These are phyloP conservation scores for Drosophila santomea DNA, from an alignment of 1,140 invertebrate genomes.

Conservation along the genomic window DNA sequence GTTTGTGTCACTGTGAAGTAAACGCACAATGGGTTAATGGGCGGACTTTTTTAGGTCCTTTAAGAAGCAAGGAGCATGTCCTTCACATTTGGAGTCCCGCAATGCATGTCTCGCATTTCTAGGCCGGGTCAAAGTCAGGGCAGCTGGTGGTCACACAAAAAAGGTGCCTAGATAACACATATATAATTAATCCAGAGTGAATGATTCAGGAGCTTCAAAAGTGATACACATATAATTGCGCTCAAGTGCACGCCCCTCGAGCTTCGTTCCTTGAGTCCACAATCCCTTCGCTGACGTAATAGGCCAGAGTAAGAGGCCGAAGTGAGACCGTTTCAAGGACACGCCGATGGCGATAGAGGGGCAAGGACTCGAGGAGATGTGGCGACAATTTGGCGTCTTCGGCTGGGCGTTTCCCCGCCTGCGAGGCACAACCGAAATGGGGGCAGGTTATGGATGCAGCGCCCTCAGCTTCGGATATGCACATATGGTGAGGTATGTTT, in stretches of 20 bases:
- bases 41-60: too few species aligned
- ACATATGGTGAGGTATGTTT: not conserved
- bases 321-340: conserved; percentile 66
- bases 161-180: not conserved
- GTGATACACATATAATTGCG: not conserved
- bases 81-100: too few species aligned
- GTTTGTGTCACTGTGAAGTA: too few species aligned
- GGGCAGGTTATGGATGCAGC: conserved; percentile 14
- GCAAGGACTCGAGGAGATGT: conserved; percentile 3
- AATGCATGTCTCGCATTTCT: too few species aligned
- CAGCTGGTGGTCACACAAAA: not conserved
- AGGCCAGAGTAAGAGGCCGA: conserved; percentile 66
- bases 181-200: not conserved
- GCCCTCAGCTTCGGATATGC: not conserved
- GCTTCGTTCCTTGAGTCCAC: conserved; percentile 2
- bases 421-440: conserved; percentile 21
- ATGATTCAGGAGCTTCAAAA: not conserved
- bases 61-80: too few species aligned
- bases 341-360: conserved; percentile 4
- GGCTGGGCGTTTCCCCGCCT: conserved; percentile 6
- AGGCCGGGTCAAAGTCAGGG: too few species aligned
- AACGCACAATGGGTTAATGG: too few species aligned
- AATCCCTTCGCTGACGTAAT: conserved; percentile 64
- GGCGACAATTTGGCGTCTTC: conserved; percentile 47
- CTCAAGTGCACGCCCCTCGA: not conserved